phyloP scores from a whole-genome alignment of 1,140 invertebrate species.

The Cryptotermes secundus region DNA sequence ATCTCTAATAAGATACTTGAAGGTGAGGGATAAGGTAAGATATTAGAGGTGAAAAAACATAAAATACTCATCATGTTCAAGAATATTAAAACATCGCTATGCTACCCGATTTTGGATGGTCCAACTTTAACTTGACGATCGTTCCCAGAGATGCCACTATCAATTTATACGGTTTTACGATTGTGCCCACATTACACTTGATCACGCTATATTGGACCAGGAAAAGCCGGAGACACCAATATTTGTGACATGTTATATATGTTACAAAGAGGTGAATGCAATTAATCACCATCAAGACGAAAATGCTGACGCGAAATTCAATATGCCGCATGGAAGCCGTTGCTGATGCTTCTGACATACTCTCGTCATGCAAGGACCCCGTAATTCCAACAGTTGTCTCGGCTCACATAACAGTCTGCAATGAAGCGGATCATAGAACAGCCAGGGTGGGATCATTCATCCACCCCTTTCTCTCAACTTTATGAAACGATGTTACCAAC shows the following conservation, averaged over 20 bases:
- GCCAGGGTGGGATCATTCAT: not conserved
- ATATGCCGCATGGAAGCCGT: not conserved
- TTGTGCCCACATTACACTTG: too few species aligned
- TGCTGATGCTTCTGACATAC: not conserved
- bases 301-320: conserved; percentile 13
- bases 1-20: too few species aligned
- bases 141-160: too few species aligned
- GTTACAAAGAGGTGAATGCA: not conserved
- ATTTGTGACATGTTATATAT: not conserved
- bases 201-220: too few species aligned
- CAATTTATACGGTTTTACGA: too few species aligned
- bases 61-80: too few species aligned
- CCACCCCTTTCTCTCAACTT: not conserved
- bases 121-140: too few species aligned
- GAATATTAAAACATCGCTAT: too few species aligned
- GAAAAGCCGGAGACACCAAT: not conserved
- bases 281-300: conserved; percentile 4
- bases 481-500: not conserved
- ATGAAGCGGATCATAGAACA: not conserved
- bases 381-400: not conserved
- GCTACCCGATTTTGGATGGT: too few species aligned
- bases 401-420: not conserved
- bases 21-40: too few species aligned
- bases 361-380: not conserved
- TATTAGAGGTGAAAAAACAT: too few species aligned